Evolutionary conservation across 2,113 vertebrate species (phyloP), one percentile per base, ranked within the genome.

Genomic region (Psittacara wagleri): DNA sequence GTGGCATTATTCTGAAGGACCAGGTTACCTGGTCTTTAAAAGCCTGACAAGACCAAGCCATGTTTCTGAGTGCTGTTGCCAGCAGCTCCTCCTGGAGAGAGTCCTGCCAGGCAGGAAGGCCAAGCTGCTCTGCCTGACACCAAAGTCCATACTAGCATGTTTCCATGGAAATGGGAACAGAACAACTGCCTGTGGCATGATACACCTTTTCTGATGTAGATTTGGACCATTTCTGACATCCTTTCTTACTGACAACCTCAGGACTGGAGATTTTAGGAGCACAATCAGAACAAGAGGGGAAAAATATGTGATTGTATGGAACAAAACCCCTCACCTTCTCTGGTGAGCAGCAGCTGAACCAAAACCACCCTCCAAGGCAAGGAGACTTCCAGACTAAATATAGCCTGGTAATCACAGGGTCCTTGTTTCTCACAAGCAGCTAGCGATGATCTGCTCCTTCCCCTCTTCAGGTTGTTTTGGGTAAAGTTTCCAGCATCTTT

Each of bases 121-220:
- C 54, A 35, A 73, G 29, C 62, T 78, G 90, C 92, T 86, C 73
- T 41, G 80, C 57, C 88, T 73, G 86, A 88, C 33, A 78, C 66
- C 46, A 29, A 75, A 92, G 66, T 64, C 66, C 88, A 33, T 3
- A 37, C 62, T 55, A 75, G 67, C 63, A 59, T 20, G 95, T 96
- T 96, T 94, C 95, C 94, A 96, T 95, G 96, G 95, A 97, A 96
- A 97, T 93, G 68, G 70, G 43, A 80, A 84, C 25, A 69, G 92
- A 92, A 91, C 17, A 69, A 83, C 72, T 37, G 83, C 55, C 48
- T 69, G 52, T 76, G 83, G 39, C 69, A 90, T 2, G 44, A 78
- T 41, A 64, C 39, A 74, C 83, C 90, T 92, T 86, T 92, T 66
- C 91, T 8, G 1, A 72, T 41, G 35, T 17, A 83, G n/a, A 61